Conservation (phyloP, 2,888 invertebrate species). For the Gerris lacustris region DNA sequence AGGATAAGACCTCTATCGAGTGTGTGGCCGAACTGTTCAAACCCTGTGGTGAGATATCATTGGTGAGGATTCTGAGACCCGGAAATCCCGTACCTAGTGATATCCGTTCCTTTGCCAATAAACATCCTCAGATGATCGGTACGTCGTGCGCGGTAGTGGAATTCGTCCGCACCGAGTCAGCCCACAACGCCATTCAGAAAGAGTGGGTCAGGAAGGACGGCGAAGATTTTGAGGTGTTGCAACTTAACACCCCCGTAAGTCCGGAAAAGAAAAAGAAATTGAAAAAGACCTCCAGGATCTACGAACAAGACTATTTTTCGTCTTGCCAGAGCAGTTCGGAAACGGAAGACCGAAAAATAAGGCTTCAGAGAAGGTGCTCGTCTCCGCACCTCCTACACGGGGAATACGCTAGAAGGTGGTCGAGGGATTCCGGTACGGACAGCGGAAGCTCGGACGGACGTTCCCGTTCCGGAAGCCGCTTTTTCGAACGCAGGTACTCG, state of each 20-base stretch:
- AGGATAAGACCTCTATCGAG: conserved; percentile 75
- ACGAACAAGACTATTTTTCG: conserved; percentile 51
- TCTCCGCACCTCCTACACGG: conserved; percentile 41
- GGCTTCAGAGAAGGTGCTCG: conserved; percentile 36
- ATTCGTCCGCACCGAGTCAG: conserved; percentile 76
- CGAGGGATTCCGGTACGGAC: conserved; percentile 36
- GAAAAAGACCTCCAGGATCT: conserved; percentile 47
- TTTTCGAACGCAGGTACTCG: conserved; percentile 47
- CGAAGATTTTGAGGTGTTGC: conserved; percentile 57
- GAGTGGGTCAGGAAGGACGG: conserved; percentile 38
- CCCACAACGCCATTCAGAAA: conserved; percentile 64
- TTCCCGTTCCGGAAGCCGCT: conserved; percentile 45
- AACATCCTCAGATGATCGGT: conserved; percentile 75
- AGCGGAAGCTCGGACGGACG: conserved; percentile 49
- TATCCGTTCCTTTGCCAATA: conserved; percentile 78
- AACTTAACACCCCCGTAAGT: conserved; percentile 56
- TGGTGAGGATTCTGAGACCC: conserved; percentile 74
- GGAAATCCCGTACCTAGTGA: conserved; percentile 85
- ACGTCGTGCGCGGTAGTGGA: conserved; percentile 82
- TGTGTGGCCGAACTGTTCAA: conserved; percentile 83
- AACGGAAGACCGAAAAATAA: conserved; percentile 40
- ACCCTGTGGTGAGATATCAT: conserved; percentile 75
- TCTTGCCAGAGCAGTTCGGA: conserved; percentile 44
- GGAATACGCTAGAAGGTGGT: conserved; percentile 50
- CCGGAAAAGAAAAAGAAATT: conserved; percentile 58